Conservation (phyloP, 2,113 vertebrate genomes). For the Crotophaga sulcirostris region DNA sequence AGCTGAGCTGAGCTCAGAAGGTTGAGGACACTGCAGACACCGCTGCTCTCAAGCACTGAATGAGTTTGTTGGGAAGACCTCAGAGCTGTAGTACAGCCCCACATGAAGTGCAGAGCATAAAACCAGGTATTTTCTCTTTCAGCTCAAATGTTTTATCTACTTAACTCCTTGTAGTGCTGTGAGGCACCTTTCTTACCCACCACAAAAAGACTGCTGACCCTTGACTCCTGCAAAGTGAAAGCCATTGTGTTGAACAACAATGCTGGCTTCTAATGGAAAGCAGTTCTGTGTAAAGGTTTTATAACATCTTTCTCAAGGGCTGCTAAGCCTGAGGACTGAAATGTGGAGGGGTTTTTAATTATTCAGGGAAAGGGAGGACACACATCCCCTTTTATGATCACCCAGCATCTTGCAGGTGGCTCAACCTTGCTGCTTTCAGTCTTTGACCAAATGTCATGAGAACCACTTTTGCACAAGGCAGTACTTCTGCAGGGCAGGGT, state of each 20-base stretch:
- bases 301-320: conserved; percentile 21
- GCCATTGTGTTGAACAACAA: conserved; percentile 49
- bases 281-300: conserved; percentile 22
- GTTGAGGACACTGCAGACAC: background rate
- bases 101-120: background rate
- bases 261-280: background rate
- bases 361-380: background rate
- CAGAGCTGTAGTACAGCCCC: background rate
- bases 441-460: background rate
- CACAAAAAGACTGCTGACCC: conserved; percentile 32
- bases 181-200: conserved; percentile 29
- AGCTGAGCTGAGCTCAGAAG: background rate
- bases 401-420: background rate
- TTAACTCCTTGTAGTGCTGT: conserved; percentile 20
- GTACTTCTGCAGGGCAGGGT: background rate
- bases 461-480: background rate
- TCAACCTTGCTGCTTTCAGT: background rate
- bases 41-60: background rate
- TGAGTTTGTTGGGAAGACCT: background rate
- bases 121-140: background rate
- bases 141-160: background rate
- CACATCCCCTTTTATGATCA: background rate
- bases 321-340: conserved; percentile 4
- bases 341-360: background rate
- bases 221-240: conserved; percentile 1